Percentiles rank a stretch among this genome's conserved stretches.
phyloP scores from a whole-genome alignment of 30 jellyfish, hydroid and myxozoan species.

The Aurelia sp. region DNA sequence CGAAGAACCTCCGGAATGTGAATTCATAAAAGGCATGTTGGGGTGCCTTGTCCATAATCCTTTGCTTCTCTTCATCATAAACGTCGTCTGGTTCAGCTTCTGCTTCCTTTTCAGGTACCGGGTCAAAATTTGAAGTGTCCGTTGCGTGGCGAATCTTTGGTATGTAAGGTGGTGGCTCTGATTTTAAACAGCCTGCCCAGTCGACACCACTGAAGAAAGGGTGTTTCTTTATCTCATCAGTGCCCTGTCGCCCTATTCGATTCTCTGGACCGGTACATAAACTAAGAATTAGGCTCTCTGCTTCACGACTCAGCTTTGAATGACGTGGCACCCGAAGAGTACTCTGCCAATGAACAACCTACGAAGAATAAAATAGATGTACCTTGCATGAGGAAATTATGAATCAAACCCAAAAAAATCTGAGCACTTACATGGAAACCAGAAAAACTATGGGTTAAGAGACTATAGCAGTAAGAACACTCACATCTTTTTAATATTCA shows the following conservation, averaged over 20 bases:
- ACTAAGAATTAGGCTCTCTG: conserved; percentile 80
- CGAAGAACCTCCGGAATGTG: conserved; percentile 98
- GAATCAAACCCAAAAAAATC: no score
- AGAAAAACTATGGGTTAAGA: no score
- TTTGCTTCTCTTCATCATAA: conserved; percentile 60
- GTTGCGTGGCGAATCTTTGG: conserved; percentile 92
- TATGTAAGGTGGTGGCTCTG: conserved; percentile 88
- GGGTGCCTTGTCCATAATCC: conserved; percentile 77
- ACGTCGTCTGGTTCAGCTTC: conserved; percentile 60
- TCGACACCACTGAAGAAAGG: conserved; percentile 88
- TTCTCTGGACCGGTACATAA: conserved; percentile 87
- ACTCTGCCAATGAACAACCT: conserved; percentile 94
- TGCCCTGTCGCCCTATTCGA: conserved; percentile 90
- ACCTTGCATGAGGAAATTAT: no score
- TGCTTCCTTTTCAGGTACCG: conserved; percentile 93
- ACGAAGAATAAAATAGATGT: neutral
- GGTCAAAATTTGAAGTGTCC: conserved; percentile 98
- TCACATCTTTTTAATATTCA: no score
- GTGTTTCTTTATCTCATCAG: conserved; percentile 90
- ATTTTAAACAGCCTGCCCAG: conserved; percentile 75
- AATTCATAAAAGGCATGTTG: conserved; percentile 97
- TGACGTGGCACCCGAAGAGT: conserved; percentile 79
- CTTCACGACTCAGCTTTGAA: conserved; percentile 57
- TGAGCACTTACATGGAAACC: no score
- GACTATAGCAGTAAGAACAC: no score